These are phyloP conservation scores for Bufo gargarizans DNA, from an alignment of 2,113 vertebrate genomes.

Conservation along the genomic window DNA sequence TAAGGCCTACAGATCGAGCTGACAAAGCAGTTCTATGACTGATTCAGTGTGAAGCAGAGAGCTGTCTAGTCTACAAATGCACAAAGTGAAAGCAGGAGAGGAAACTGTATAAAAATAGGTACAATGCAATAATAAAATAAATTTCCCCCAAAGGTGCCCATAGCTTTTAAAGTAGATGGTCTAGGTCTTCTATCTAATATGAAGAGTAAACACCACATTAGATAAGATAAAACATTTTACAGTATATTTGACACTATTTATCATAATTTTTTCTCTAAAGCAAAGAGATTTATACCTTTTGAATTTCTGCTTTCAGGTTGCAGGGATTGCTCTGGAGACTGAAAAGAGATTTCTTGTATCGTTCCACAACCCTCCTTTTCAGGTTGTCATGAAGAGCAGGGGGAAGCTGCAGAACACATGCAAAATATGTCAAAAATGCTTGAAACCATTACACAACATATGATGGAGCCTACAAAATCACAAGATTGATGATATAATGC, in stretches of 20 bases:
- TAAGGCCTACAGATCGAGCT: too few species aligned
- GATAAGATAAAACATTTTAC: not conserved
- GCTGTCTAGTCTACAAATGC: too few species aligned
- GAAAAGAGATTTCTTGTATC: conserved; percentile 91
- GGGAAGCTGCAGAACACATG: conserved; percentile 76
- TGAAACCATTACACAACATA: not conserved
- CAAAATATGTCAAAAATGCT: conserved; percentile 48
- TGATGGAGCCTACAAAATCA: not conserved
- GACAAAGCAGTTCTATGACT: too few species aligned
- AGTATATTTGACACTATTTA: not conserved
- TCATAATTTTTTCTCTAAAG: not conserved
- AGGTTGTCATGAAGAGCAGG: conserved; percentile 77
- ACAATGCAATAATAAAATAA: too few species aligned
- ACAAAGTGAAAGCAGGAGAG: too few species aligned
- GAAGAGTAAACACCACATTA: not conserved
- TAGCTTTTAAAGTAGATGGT: not conserved
- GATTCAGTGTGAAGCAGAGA: too few species aligned
- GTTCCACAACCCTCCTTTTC: conserved; percentile 79
- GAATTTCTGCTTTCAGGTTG: conserved; percentile 85
- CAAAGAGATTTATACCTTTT: conserved; percentile 73
- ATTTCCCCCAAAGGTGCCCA: too few species aligned
- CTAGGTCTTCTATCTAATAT: not conserved
- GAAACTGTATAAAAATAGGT: too few species aligned
- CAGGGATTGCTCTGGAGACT: conserved; percentile 79
- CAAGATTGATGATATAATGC: not conserved